A percentile compares a stretch with the other conserved stretches of the same genome.
Conservation (phyloP, 1,140 invertebrate genomes). For the Lycorma delicatula region DNA sequence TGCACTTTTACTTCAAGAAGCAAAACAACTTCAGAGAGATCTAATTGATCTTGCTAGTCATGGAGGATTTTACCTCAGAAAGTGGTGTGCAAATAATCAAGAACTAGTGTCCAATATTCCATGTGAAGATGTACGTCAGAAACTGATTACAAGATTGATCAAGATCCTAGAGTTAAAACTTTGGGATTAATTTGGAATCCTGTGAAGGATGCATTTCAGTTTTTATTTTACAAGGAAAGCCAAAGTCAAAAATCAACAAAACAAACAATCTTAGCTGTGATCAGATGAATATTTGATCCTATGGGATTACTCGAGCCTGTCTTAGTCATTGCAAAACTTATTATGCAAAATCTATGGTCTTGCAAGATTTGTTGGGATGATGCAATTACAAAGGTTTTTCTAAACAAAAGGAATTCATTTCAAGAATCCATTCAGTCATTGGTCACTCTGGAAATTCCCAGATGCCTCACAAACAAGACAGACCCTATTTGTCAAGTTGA, state of each 20-base stretch:
- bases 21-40: conserved; percentile 20
- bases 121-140: not conserved
- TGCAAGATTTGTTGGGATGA: conserved; percentile 35
- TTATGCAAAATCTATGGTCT: conserved; percentile 37
- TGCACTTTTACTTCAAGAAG: conserved; percentile 19
- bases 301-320: conserved; percentile 36
- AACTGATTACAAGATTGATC: not conserved
- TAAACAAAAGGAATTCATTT: conserved; percentile 22
- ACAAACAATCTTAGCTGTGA: conserved; percentile 26
- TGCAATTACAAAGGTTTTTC: conserved; percentile 24
- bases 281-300: conserved; percentile 33
- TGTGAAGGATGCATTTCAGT: conserved; percentile 12
- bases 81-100: conserved; percentile 29
- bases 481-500: conserved; percentile 8
- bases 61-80: conserved; percentile 26
- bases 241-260: conserved; percentile 4
- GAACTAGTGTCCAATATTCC: not conserved
- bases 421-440: conserved; percentile 17
- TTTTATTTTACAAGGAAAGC: not conserved
- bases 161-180: conserved; percentile 6
- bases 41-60: conserved; percentile 18
- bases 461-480: conserved; percentile 15
- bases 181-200: conserved; percentile 14
- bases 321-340: conserved; percentile 35
- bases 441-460: conserved; percentile 17